Conservation (phyloP, 2,797 vertebrate species). For the Hypotaenidia okinawae region DNA sequence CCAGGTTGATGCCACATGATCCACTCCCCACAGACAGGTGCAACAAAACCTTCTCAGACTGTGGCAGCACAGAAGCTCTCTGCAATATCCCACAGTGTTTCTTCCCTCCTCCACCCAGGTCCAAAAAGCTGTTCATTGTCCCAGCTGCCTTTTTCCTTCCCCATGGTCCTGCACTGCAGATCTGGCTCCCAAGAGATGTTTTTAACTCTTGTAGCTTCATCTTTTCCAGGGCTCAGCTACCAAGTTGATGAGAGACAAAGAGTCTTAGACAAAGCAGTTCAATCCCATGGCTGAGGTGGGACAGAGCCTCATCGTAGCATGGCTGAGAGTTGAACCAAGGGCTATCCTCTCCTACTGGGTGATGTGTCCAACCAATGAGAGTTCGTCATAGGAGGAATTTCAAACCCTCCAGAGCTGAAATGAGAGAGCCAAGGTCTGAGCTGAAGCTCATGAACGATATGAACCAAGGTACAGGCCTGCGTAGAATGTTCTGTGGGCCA, state of each 20-base stretch:
- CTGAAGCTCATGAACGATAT: not conserved
- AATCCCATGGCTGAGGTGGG: not conserved
- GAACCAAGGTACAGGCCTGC: not conserved
- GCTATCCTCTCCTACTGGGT: not conserved
- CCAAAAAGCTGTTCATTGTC: not conserved
- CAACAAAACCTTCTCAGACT: not conserved
- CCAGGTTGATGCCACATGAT: too few species aligned
- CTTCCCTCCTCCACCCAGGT: not conserved
- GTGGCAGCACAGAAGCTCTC: rapidly evolving
- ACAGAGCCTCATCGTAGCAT: not conserved
- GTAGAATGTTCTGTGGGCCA: not conserved
- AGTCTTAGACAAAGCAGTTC: not conserved
- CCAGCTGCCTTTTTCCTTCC: not conserved
- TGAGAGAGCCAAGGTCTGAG: not conserved
- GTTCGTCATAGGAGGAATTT: not conserved
- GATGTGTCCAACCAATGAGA: not conserved
- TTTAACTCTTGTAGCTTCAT: not conserved
- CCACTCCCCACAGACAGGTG: rapidly evolving
- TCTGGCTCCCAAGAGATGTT: not conserved
- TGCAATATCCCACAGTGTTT: not conserved
- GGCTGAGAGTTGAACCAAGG: not conserved
- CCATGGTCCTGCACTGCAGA: not conserved
- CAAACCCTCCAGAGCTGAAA: not conserved
- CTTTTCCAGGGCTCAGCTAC: not conserved
- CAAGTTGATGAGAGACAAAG: not conserved